Evolutionary conservation across 2,113 vertebrate species (phyloP).

Genomic region (Syngnathus scovelli): DNA sequence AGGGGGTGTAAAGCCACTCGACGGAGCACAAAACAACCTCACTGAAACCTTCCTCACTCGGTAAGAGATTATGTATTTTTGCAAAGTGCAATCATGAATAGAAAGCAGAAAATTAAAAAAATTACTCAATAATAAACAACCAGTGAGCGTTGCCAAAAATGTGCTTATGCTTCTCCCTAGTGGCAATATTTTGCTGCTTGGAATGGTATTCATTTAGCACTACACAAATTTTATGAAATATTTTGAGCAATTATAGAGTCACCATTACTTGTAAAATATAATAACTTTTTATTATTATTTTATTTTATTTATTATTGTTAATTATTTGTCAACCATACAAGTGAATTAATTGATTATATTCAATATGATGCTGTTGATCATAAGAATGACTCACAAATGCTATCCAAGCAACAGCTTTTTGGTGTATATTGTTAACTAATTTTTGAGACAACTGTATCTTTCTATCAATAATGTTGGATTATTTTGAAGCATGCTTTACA

Average conservation of each 20-base stretch:
- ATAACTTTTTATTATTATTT: no score
- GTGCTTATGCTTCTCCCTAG: not conserved
- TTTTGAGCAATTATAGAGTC: not conserved
- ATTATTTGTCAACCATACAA: not conserved
- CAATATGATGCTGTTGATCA: not conserved
- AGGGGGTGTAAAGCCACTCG: slow-evolving; percentile 88
- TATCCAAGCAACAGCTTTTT: not conserved
- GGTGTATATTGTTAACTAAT: not conserved
- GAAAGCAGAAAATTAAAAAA: no score
- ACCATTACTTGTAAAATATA: not conserved
- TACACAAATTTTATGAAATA: not conserved
- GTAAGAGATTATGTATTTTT: slow-evolving; percentile 51
- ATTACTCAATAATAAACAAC: no score
- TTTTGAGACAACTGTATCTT: not conserved
- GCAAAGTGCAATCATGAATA: no score
- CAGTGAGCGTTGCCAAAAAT: not conserved
- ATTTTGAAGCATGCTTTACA: not conserved
- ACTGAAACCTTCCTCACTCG: slow-evolving; percentile 95
- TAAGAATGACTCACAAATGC: not conserved
- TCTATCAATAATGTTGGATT: not conserved
- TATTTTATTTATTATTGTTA: no score
- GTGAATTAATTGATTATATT: not conserved
- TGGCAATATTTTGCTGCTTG: not conserved
- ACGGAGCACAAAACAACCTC: slow-evolving; percentile 85
- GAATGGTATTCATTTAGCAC: not conserved